Evolutionary conservation across 2,888 invertebrate genomes (phyloP).

Genomic region (Chloroclystis v-ata): DNA sequence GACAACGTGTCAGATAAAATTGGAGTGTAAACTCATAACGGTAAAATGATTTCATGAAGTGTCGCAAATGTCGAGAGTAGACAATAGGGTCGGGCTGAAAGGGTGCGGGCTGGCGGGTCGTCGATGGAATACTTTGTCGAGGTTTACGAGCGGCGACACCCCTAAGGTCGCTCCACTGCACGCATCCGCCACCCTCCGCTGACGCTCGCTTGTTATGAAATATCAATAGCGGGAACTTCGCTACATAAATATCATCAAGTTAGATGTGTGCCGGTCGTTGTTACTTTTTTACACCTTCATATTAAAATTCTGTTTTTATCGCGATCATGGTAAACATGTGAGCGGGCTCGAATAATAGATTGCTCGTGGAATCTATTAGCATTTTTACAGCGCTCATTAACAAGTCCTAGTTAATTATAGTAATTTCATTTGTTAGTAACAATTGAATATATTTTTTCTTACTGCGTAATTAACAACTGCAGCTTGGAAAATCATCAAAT

Average conservation of each 20-base stretch:
- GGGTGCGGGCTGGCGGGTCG: conserved; percentile 47
- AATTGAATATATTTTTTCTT: not conserved
- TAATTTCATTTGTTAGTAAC: not conserved
- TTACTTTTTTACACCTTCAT: conserved; percentile 20
- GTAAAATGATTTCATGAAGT: conserved; percentile 66
- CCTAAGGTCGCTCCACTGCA: conserved; percentile 45
- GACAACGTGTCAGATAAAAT: conserved; percentile 34
- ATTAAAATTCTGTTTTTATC: conserved; percentile 20
- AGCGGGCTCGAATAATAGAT: conserved; percentile 14
- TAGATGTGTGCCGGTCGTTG: conserved; percentile 18
- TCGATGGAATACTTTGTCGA: conserved; percentile 71
- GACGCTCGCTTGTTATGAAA: conserved; percentile 62
- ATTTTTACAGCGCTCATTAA: conserved; percentile 10
- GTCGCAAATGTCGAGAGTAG: conserved; percentile 59
- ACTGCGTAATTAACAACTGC: no score
- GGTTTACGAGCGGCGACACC: conserved; percentile 65
- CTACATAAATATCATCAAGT: conserved; percentile 29
- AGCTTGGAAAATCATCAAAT: no score
- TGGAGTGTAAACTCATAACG: conserved; percentile 56
- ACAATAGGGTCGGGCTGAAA: conserved; percentile 61
- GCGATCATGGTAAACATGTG: conserved; percentile 15
- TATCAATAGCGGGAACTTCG: conserved; percentile 50
- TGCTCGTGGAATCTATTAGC: conserved; percentile 13
- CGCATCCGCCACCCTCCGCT: conserved; percentile 45
- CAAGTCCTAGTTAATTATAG: not conserved